phyloP scores from a whole-genome alignment of 2,113 vertebrate species.

The Thalassarche chlororhynchos region DNA sequence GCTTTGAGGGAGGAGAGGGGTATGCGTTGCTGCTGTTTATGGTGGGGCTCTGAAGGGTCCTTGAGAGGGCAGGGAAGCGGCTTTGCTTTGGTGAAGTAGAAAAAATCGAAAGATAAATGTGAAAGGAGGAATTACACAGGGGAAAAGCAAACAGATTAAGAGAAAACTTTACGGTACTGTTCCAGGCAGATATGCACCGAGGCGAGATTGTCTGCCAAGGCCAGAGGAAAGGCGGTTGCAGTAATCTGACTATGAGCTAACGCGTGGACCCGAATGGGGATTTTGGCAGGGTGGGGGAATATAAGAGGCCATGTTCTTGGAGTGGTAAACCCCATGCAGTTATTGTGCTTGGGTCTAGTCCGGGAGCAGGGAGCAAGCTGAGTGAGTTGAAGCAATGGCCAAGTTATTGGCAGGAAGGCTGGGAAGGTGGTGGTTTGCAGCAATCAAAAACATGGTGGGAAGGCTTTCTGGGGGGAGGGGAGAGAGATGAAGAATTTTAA shows the following conservation, averaged over 20 bases:
- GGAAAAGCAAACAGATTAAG: neutral
- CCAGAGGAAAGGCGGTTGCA: neutral
- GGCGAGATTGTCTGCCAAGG: neutral
- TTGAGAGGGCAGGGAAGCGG: neutral
- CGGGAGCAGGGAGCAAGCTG: neutral
- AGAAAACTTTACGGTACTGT: neutral
- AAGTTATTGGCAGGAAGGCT: neutral
- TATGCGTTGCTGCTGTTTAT: neutral
- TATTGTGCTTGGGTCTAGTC: neutral
- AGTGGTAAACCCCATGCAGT: neutral
- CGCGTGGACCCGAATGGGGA: fast-evolving
- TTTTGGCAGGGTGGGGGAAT: neutral
- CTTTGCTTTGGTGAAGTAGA: neutral
- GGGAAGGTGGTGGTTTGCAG: neutral
- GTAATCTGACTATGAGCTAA: neutral
- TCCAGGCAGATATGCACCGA: fast-evolving
- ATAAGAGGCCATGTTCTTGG: fast-evolving
- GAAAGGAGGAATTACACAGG: neutral
- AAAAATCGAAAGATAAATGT: neutral
- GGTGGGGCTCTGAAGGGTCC: neutral
- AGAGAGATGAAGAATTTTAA: neutral
- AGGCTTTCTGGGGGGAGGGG: neutral
- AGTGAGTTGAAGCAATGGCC: fast-evolving
- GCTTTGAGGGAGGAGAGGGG: neutral
- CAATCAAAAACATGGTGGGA: fast-evolving